Percentiles rank a stretch among this genome's conserved stretches.
Evolutionary conservation across 2,113 vertebrate species (phyloP).

Genomic region (Erythrocebus patas): DNA sequence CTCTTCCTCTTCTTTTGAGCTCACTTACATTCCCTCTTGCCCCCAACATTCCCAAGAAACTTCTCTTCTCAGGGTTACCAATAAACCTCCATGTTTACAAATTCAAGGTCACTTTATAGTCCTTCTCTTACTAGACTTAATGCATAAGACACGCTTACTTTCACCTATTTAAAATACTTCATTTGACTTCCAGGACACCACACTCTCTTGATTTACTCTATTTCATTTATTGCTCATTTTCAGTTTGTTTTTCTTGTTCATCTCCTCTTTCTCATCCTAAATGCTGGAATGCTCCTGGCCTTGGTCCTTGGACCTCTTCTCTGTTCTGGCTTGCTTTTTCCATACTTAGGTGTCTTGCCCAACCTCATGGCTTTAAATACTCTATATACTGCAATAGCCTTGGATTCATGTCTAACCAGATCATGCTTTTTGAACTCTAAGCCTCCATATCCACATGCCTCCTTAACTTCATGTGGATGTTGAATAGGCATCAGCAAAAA

Average conservation of each 20-base stretch:
- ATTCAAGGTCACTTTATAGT: not conserved
- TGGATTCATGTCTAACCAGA: not conserved
- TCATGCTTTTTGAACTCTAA: not conserved
- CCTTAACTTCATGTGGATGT: not conserved
- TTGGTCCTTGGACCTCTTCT: not conserved
- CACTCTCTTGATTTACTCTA: not conserved
- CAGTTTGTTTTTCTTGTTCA: not conserved
- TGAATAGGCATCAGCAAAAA: not conserved
- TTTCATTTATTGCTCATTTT: not conserved
- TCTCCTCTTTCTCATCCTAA: not conserved
- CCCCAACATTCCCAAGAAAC: not conserved
- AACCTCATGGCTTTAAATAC: not conserved
- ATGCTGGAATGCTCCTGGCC: not conserved
- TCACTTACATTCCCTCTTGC: not conserved
- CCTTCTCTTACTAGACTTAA: not conserved
- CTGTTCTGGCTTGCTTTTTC: not conserved
- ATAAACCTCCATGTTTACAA: not conserved
- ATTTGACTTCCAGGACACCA: not conserved
- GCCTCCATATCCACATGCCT: not conserved
- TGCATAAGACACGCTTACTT: not conserved
- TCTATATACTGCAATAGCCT: not conserved
- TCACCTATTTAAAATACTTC: not conserved
- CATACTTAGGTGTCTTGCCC: not conserved
- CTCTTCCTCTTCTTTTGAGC: not conserved
- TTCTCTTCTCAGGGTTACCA: not conserved